Evolutionary conservation across 2,797 vertebrate genomes (phyloP).

Genomic region (Toxotes lorentzi): DNA sequence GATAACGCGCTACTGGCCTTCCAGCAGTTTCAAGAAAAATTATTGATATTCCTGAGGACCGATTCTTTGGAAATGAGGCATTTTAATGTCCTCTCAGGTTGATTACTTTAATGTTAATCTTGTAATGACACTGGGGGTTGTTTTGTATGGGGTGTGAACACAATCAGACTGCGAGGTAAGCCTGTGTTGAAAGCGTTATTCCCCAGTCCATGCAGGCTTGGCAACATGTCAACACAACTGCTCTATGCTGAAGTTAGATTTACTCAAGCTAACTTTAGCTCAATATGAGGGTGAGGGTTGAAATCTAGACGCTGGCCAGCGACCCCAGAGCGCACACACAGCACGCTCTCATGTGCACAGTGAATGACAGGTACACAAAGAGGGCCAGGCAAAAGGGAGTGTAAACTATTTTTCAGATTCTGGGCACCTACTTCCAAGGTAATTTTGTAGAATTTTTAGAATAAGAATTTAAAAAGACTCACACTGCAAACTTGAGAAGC

Average conservation of each 20-base stretch:
- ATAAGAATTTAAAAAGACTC: conserved; percentile 1
- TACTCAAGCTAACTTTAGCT: too few relatives aligned
- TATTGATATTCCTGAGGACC: not conserved
- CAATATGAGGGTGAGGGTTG: too few relatives aligned
- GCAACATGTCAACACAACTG: too few relatives aligned
- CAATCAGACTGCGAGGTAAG: too few relatives aligned
- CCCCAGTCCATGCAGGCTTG: too few relatives aligned
- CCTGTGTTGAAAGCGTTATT: too few relatives aligned
- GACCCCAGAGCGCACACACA: too few relatives aligned
- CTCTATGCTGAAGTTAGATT: too few relatives aligned
- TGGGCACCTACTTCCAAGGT: not conserved
- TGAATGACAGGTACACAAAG: too few relatives aligned
- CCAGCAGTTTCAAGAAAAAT: not conserved
- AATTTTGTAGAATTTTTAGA: conserved; percentile 2
- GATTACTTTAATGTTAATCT: not conserved
- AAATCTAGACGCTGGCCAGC: too few relatives aligned
- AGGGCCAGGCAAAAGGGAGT: not conserved
- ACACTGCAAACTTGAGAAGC: not conserved
- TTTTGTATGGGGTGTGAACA: too few relatives aligned
- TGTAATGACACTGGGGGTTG: not conserved
- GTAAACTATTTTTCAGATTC: conserved; percentile 11
- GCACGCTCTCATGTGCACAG: too few relatives aligned
- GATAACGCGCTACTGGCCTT: not conserved
- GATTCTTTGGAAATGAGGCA: not conserved
- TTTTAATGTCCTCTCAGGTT: not conserved